These are phyloP conservation scores for Plebejus anna DNA, from an alignment of 2,888 invertebrate genomes.

Conservation along the genomic window DNA sequence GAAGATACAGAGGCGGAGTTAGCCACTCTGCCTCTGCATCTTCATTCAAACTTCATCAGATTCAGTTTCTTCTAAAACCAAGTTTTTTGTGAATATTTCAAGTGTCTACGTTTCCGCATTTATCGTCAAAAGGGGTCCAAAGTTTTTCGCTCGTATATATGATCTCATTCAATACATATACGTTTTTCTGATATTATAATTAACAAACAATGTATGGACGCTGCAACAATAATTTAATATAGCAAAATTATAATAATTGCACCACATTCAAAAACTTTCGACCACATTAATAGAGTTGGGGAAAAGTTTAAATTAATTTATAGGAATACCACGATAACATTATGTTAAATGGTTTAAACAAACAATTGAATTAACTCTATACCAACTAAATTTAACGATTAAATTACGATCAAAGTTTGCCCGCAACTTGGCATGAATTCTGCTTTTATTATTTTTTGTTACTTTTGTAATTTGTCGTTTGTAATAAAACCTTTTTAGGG, in stretches of 20 bases:
- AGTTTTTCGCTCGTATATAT: too few species aligned
- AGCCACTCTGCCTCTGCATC: too few species aligned
- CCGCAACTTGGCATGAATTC: background rate
- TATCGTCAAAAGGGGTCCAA: too few species aligned
- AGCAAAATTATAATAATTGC: background rate
- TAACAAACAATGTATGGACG: too few species aligned
- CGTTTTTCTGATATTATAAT: too few species aligned
- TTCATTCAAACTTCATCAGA: too few species aligned
- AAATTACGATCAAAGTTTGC: background rate
- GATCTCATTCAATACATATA: too few species aligned
- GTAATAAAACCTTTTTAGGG: too few species aligned
- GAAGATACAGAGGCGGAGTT: too few species aligned
- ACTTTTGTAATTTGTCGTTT: background rate
- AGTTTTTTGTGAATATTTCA: too few species aligned
- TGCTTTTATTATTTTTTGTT: background rate
- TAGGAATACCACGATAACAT: background rate
- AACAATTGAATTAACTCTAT: background rate
- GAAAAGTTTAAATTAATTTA: background rate
- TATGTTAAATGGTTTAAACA: background rate
- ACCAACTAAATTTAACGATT: background rate
- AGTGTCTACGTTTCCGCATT: too few species aligned
- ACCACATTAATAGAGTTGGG: background rate
- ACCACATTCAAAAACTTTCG: background rate
- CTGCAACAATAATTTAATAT: background rate
- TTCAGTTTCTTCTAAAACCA: too few species aligned